Percentiles rank a stretch among this genome's conserved stretches.
Evolutionary conservation across 2,797 vertebrate species (phyloP).

Genomic region (Catostomus latipinnis): DNA sequence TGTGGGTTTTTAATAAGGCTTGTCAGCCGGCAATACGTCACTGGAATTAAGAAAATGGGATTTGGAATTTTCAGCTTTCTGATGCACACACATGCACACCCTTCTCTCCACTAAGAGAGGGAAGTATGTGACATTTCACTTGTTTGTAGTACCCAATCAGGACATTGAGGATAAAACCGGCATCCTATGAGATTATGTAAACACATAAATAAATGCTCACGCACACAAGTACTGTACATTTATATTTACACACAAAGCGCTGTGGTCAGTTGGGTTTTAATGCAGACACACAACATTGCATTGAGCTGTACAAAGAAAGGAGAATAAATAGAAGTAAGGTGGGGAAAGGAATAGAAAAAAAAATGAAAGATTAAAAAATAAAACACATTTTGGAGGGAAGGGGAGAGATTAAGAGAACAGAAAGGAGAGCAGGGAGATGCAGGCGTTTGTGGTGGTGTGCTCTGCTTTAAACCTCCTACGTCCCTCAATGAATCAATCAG

Average conservation of each 20-base stretch:
- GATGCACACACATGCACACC: background rate
- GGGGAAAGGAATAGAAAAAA: background rate
- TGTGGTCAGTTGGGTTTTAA: background rate
- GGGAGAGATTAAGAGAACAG: conserved; percentile 6
- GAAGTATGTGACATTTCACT: background rate
- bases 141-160: conserved; percentile 21
- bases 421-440: background rate
- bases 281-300: background rate
- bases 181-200: conserved; percentile 10
- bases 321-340: background rate
- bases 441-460: conserved; percentile 3
- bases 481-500: conserved; percentile 48
- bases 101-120: conserved; percentile 1
- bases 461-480: conserved; percentile 34
- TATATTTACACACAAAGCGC: background rate
- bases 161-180: conserved; percentile 25
- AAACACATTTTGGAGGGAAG: background rate
- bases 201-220: conserved; percentile 8
- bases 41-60: conserved; percentile 39
- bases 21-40: background rate
- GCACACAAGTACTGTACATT: background rate
- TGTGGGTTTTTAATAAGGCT: conserved; percentile 37
- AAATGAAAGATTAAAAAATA: background rate
- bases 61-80: conserved; percentile 33
- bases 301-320: background rate